Evolutionary conservation across 2,888 invertebrate genomes (phyloP), one percentile per base, ranked within the genome.

Genomic region (Drosophila emarginata): DNA sequence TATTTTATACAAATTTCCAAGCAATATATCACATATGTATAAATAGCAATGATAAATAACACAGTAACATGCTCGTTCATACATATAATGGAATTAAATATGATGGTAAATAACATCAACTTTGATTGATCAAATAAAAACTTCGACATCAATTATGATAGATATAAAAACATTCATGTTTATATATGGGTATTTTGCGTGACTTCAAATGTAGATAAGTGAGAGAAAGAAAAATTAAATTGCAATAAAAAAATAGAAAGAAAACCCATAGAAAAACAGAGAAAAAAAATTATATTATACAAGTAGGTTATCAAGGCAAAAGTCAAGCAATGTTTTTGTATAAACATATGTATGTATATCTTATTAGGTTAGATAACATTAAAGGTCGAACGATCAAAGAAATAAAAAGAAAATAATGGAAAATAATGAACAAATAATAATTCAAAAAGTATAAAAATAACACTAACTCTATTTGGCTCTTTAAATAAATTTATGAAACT

Each of bases 41-140:
- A 59, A 57, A 72, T 52, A 68, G 32, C 77, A 71, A 70, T 4
- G 11, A 21, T 11, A 9, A 45, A 45, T 4, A 45, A 45, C 32
- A 9, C 32, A 45, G 18, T 18, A 14, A 4, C 45, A 45, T 21
- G 45, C 71, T 68, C 72, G 61, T 70, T 9, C 32, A 32, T 32
- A 32, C 53, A 64, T 64, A 68, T 64, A 71, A 72, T 61, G 71
- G 74, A 80, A 76, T 80, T 58, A 80, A 78, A 68, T 21, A 21
- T 64, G 53, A 54, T 40, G 58, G 57, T 58, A 76, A 77, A 71
- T 50, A 57, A 39, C 61, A 82, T 76, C 73, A 73, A 61, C 64
- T 60, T 58, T 74, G 80, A 80, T 83, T 86, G 76, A 78, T 78
- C 65, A 65, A 73, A 73, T 80, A 63, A 58, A 74, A 78, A 79